Evolutionary conservation across 2,113 vertebrate species (phyloP).

Genomic region (Lophotis ruficrista): DNA sequence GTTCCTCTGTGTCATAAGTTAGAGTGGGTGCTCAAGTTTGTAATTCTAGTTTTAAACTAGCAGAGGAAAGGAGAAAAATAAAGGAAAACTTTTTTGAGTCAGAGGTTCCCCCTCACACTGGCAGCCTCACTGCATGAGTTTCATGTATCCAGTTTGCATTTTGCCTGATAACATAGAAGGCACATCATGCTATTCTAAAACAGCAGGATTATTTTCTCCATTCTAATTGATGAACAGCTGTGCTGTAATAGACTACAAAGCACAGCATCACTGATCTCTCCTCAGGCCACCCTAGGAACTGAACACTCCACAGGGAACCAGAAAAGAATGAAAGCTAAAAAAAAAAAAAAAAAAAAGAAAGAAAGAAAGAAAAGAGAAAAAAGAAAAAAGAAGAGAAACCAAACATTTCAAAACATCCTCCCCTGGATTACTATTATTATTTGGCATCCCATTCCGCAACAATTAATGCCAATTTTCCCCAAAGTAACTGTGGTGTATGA

Average conservation of each 20-base stretch:
- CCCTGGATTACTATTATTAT: background rate
- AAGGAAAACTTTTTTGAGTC: constrained; percentile 1
- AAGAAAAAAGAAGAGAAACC: background rate
- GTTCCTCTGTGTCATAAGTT: constrained; percentile 17
- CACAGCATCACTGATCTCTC: constrained; percentile 73
- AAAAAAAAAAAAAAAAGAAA: background rate
- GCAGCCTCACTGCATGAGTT: constrained; percentile 43
- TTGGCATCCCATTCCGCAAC: background rate
- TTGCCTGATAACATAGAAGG: constrained; percentile 53
- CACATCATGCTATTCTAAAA: constrained; percentile 41
- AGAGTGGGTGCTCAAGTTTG: constrained; percentile 25
- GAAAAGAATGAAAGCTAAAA: constrained; percentile 6
- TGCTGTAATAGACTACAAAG: constrained; percentile 69
- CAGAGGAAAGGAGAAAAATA: background rate
- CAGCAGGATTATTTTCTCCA: constrained; percentile 69
- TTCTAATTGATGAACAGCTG: constrained; percentile 76
- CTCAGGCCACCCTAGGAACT: constrained; percentile 71
- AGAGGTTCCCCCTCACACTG: background rate
- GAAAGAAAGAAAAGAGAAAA: no score
- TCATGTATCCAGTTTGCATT: constrained; percentile 66
- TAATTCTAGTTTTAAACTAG: constrained; percentile 34
- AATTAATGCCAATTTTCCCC: constrained; percentile 26
- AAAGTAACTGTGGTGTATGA: background rate
- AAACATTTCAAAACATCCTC: constrained; percentile 19
- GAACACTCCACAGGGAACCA: constrained; percentile 65